These are phyloP conservation scores for Oreochromis niloticus DNA, from an alignment of 2,113 vertebrate species.

Conservation along the genomic window DNA sequence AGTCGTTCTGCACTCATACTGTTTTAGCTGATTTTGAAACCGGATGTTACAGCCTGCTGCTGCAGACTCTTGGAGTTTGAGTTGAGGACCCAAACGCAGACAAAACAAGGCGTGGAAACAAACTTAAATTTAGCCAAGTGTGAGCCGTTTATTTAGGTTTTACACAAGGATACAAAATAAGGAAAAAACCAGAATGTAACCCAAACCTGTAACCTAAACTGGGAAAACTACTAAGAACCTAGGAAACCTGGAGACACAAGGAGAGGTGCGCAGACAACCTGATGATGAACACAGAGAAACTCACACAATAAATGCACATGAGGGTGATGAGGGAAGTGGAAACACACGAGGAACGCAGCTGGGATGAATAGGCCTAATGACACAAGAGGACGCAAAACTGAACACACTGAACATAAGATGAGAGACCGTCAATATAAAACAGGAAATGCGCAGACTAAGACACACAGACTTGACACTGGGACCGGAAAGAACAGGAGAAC, in stretches of 20 bases:
- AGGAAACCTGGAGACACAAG: background rate
- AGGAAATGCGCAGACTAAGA: background rate
- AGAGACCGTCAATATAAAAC: background rate
- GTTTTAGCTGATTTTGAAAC: background rate
- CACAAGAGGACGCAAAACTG: background rate
- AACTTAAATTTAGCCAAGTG: background rate
- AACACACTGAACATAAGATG: background rate
- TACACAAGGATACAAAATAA: background rate
- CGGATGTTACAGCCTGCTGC: background rate
- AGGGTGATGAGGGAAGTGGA: background rate
- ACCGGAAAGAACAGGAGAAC: background rate
- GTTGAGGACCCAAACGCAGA: background rate
- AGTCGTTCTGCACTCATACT: background rate
- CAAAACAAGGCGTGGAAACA: background rate
- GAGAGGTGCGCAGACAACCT: background rate
- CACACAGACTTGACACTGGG: background rate
- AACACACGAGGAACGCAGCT: background rate
- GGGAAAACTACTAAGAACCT: background rate
- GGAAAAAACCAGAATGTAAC: background rate
- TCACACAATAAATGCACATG: background rate
- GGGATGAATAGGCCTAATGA: background rate
- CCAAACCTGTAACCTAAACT: background rate
- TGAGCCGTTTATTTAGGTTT: background rate
- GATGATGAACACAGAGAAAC: background rate
- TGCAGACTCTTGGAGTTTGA: background rate